Conservation (phyloP, 2,888 invertebrate species). For the Drosophila leonis region DNA sequence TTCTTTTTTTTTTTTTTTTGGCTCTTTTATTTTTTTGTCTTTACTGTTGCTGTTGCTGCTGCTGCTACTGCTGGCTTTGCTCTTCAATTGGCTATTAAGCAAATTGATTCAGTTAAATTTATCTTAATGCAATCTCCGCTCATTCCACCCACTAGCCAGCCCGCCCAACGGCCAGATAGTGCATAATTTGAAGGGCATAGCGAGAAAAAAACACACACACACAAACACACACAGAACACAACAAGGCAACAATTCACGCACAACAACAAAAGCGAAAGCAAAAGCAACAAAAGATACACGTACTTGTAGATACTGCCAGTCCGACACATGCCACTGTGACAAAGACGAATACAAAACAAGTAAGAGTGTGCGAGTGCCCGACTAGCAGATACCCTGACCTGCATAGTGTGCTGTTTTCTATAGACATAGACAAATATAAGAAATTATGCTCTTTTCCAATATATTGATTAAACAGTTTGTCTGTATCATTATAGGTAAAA, state of each 20-base stretch:
- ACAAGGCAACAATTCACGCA: constrained; percentile 80
- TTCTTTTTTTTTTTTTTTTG: constrained; percentile 18
- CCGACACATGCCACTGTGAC: constrained; percentile 63
- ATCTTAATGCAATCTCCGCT: constrained; percentile 84
- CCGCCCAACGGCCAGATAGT: constrained; percentile 59
- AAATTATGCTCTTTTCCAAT: too few species aligned
- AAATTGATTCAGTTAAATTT: constrained; percentile 85
- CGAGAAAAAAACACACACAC: constrained; percentile 34
- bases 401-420: not conserved
- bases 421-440: too few species aligned
- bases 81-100: constrained; percentile 85
- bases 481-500: too few species aligned
- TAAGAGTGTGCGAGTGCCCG: not conserved
- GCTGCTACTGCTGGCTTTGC: constrained; percentile 68
- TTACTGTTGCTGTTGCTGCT: constrained; percentile 47
- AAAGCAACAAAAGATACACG: constrained; percentile 48
- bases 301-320: constrained; percentile 51
- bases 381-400: not conserved
- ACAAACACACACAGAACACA: not conserved
- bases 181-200: constrained; percentile 81
- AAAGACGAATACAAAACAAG: constrained; percentile 25
- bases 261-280: constrained; percentile 56
- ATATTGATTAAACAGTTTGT: too few species aligned
- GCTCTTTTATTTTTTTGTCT: constrained; percentile 13
- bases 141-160: constrained; percentile 48